Evolutionary conservation across 2,113 vertebrate genomes (phyloP).

Genomic region (Salvator merianae): DNA sequence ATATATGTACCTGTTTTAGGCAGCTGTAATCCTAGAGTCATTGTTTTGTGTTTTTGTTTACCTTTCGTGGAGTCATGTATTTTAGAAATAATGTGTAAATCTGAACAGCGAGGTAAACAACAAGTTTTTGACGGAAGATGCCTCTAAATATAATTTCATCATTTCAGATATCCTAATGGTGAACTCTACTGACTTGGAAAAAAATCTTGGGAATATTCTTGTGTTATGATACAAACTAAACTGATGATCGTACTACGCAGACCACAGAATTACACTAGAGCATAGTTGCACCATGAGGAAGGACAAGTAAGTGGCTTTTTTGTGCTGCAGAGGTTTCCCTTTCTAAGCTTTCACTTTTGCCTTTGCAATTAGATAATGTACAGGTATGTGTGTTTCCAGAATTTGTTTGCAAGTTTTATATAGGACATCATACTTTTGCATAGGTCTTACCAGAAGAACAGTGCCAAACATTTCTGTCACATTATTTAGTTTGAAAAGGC

Average conservation of each 20-base stretch:
- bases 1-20: neutral
- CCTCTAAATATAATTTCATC: slow-evolving; percentile 7
- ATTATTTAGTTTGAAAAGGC: slow-evolving; percentile 19
- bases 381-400: neutral
- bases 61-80: neutral
- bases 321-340: neutral
- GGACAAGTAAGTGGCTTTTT: neutral
- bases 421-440: neutral
- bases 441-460: neutral
- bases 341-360: slow-evolving; percentile 7
- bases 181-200: neutral
- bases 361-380: slow-evolving; percentile 18
- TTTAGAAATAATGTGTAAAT: neutral
- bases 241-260: neutral
- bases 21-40: neutral
- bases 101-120: neutral
- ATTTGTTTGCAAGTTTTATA: neutral
- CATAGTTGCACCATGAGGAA: neutral
- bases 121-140: neutral
- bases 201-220: neutral
- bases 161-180: neutral
- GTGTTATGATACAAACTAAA: neutral
- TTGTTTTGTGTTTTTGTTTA: neutral
- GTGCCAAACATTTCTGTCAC: neutral
- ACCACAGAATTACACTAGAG: neutral